phyloP scores from a whole-genome alignment of 2,113 vertebrate genomes.

The Cariama cristata region DNA sequence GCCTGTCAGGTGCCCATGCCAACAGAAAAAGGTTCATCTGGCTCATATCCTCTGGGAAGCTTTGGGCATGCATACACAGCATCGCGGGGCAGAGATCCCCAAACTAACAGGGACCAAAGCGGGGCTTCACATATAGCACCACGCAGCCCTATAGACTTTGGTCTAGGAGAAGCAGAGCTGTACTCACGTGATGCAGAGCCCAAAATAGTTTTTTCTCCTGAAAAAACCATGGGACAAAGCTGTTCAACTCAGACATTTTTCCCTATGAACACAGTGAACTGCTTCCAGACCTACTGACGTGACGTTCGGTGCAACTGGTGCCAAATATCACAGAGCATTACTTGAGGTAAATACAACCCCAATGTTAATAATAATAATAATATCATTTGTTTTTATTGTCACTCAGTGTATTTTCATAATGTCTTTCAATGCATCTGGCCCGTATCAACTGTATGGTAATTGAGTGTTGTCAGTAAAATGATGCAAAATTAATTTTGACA shows the following conservation, averaged over 20 bases:
- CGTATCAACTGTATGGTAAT: not conserved
- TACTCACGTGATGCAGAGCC: not conserved
- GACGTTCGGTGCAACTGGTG: not conserved
- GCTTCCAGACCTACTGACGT: not conserved
- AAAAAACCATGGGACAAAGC: not conserved
- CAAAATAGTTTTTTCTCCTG: not conserved
- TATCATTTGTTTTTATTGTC: not conserved
- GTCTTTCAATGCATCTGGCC: not conserved
- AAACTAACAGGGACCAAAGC: not conserved
- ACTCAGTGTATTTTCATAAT: not conserved
- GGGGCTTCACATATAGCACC: not conserved
- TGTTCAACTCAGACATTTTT: not conserved
- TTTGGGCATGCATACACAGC: not conserved
- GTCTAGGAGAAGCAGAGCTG: not conserved
- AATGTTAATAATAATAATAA: not conserved
- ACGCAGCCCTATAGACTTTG: not conserved
- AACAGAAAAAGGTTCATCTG: not conserved
- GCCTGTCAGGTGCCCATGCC: not conserved
- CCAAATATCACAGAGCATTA: not conserved
- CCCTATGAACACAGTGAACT: not conserved
- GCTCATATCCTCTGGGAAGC: not conserved
- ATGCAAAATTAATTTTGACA: constrained; percentile 36
- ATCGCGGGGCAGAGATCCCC: not conserved
- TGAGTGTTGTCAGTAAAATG: constrained; percentile 12
- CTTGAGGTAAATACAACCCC: not conserved